Percentiles rank a stretch among this genome's conserved stretches.
These are phyloP conservation scores for Tringa solitaria DNA, from an alignment of 2,113 vertebrate species.

Conservation along the genomic window DNA sequence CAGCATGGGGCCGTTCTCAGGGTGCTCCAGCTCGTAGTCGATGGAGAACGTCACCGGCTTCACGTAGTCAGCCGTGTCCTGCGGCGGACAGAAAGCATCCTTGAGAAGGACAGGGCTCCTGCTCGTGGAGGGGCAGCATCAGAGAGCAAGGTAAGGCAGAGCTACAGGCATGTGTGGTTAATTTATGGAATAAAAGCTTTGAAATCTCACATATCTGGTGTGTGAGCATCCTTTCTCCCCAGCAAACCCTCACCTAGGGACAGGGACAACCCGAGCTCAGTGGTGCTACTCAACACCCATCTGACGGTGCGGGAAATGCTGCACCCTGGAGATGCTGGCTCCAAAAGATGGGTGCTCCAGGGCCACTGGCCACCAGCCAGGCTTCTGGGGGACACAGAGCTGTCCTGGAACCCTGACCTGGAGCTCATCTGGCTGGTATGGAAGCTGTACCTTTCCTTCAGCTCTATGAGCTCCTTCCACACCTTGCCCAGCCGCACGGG, in stretches of 20 bases:
- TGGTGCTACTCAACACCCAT: accelerated
- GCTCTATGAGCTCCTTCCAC: too few species aligned
- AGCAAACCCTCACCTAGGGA: neutral
- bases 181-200: neutral
- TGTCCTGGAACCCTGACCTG: neutral
- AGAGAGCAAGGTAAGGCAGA: neutral
- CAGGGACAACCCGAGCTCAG: neutral
- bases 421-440: accelerated
- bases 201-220: neutral
- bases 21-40: constrained; percentile 80
- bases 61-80: constrained; percentile 94
- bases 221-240: neutral
- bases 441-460: neutral
- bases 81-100: accelerated
- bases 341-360: neutral
- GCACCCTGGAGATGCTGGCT: neutral
- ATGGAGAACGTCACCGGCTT: constrained; percentile 88
- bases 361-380: neutral
- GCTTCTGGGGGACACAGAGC: neutral
- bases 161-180: accelerated
- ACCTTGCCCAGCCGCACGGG: accelerated
- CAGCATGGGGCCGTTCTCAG: constrained; percentile 77
- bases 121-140: neutral
- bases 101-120: neutral
- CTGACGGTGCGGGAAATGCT: accelerated